Evolutionary conservation across 1,140 invertebrate species (phyloP), one percentile per base, ranked within the genome.

Genomic region (Charaxes varanes): DNA sequence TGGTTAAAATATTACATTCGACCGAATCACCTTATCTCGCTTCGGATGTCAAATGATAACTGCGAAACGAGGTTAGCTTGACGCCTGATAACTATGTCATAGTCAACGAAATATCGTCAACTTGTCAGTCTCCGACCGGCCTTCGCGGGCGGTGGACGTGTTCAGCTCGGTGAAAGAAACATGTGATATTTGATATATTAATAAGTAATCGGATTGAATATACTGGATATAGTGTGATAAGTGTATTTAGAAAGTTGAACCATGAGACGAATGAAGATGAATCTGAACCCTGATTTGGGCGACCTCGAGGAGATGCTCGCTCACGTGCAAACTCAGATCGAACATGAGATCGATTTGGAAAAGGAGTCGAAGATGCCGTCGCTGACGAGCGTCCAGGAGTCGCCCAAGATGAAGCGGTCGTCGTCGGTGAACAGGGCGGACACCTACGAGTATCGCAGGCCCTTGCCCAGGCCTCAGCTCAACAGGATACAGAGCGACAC

Each of bases 281-380:
- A 69, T 14, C 50, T 79, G 3, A 72, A 80, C 32, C 77, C 84
- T 0, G 78, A 85, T 53, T 33, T 85, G 34, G 74, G 74, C 0
- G 84, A 85, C 27, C 28, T 85, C 14, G 84, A 85, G 27, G 76
- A 84, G 31, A 84, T 85, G 81, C 46, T 85, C 5, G 81, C 81
- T 0, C 64, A 77, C 32, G 81, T 85, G 0, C 84, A 85, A 22
- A 70, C 56, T 3, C 77, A 85, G 36, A 50, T 85, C 6, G 78
- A 85, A 44, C 65, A 81, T 18, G 84, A 85, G 45, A 85, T 85
- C 1, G 80, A 79, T 22, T 24, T 74, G 48, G 68, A 80, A 31
- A 62, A 62, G 8, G 65, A 79, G 23, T 50, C 55, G 6, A 82
- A 65, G 24, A 69, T 80, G 71, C 59, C 74, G 0, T 80, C 78